Percentiles rank a stretch among this genome's conserved stretches.
Conservation (phyloP, 2,113 vertebrate species). For the Gasterosteus nipponicus region DNA sequence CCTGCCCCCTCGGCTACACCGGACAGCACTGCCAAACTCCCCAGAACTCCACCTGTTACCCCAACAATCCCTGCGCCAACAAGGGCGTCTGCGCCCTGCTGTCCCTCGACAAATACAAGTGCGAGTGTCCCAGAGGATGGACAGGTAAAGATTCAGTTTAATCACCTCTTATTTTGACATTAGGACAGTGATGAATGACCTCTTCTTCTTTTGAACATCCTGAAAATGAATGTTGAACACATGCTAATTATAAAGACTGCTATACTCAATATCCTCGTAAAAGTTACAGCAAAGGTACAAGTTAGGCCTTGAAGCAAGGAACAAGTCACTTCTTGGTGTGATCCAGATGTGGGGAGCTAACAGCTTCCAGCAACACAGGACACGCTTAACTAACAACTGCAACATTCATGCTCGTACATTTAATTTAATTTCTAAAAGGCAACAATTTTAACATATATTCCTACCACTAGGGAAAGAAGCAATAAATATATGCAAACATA, state of each 20-base stretch:
- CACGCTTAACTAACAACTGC: too few relatives aligned
- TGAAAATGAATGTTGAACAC: neutral
- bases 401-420: too few relatives aligned
- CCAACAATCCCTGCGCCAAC: constrained; percentile 87
- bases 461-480: too few relatives aligned
- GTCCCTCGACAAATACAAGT: constrained; percentile 84
- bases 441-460: too few relatives aligned
- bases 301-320: too few relatives aligned
- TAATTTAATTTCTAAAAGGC: too few relatives aligned
- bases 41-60: constrained; percentile 87
- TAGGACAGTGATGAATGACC: neutral
- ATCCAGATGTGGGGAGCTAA: too few relatives aligned
- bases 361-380: too few relatives aligned
- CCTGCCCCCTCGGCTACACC: constrained; percentile 85
- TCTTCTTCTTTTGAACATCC: neutral
- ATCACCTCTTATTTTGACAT: neutral
- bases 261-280: neutral
- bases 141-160: constrained; percentile 81
- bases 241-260: neutral
- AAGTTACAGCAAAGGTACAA: too few relatives aligned
- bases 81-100: constrained; percentile 85
- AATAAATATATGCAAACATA: too few relatives aligned
- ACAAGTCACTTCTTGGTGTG: too few relatives aligned
- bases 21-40: constrained; percentile 86
- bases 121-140: constrained; percentile 86